These are phyloP conservation scores for Xestia ashworthii DNA, from an alignment of 2,888 invertebrate genomes.

Conservation along the genomic window DNA sequence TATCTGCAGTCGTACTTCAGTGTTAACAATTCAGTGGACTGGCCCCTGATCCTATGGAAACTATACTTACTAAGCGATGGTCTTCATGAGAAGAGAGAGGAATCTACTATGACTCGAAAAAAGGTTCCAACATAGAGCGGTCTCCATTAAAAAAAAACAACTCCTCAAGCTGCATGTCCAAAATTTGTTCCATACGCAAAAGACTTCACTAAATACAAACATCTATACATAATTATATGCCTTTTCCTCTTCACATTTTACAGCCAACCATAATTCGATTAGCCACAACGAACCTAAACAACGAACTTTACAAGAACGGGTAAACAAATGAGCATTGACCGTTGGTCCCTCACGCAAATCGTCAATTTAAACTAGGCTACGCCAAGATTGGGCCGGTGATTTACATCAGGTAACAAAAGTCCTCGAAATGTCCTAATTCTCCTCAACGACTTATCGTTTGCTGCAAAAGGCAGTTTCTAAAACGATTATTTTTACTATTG, in stretches of 20 bases:
- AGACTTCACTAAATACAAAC: background rate
- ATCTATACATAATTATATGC: background rate
- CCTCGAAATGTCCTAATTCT: constrained; percentile 45
- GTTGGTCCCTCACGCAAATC: constrained; percentile 81
- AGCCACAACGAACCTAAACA: constrained; percentile 21
- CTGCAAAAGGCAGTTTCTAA: constrained; percentile 3
- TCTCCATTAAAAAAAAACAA: background rate
- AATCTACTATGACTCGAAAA: background rate
- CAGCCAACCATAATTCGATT: constrained; percentile 26
- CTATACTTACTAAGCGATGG: background rate
- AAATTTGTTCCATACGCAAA: background rate
- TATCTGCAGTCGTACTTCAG: background rate
- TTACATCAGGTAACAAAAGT: constrained; percentile 46
- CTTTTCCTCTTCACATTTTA: background rate
- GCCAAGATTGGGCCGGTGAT: constrained; percentile 52
- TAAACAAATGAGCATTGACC: constrained; percentile 66
- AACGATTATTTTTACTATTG: constrained; percentile 3
- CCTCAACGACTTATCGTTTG: background rate
- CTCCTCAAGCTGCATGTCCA: background rate
- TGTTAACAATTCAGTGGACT: background rate
- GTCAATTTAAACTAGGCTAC: constrained; percentile 76
- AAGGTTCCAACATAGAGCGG: background rate
- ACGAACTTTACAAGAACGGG: constrained; percentile 54
- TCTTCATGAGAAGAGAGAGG: background rate
- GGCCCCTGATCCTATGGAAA: background rate